Conservation (phyloP, 2,797 vertebrate genomes). For the Phoeniculus purpureus region DNA sequence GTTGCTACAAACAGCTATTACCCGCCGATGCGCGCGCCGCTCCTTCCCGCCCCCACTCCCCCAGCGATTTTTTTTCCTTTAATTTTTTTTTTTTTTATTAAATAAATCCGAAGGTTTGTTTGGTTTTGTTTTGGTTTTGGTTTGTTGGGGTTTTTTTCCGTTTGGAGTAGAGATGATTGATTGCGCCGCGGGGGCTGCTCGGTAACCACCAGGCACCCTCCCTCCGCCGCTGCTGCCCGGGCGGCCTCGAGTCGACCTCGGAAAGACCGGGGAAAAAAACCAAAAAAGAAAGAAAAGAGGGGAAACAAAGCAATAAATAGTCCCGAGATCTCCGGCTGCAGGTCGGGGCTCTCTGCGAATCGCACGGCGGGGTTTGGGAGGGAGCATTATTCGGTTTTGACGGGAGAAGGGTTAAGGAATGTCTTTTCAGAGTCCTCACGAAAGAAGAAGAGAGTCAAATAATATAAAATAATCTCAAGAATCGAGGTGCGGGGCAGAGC, state of each 20-base stretch:
- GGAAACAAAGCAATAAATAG: slow-evolving; percentile 5
- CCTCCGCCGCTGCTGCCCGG: not conserved
- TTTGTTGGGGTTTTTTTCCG: too few relatives aligned
- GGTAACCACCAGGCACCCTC: not conserved
- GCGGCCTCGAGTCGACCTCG: not conserved
- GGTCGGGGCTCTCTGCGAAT: not conserved
- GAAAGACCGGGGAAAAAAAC: not conserved
- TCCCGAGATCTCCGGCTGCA: not conserved
- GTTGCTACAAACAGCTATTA: slow-evolving; percentile 35
- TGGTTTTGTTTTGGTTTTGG: not conserved
- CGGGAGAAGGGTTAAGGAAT: not conserved
- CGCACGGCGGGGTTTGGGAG: not conserved
- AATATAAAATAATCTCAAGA: not conserved
- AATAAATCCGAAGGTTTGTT: not conserved
- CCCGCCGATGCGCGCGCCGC: slow-evolving; percentile 10
- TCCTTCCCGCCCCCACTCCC: not conserved
- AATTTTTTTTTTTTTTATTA: not conserved
- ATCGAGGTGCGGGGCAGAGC: not conserved
- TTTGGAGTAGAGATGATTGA: not conserved
- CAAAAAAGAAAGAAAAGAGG: not conserved
- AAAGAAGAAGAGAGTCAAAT: not conserved
- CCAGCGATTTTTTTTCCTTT: not conserved
- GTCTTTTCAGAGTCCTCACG: not conserved
- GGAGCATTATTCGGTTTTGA: not conserved
- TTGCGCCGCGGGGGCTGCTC: not conserved